phyloP scores from a whole-genome alignment of 2,113 vertebrate genomes.

The Sporophila hypoxantha region DNA sequence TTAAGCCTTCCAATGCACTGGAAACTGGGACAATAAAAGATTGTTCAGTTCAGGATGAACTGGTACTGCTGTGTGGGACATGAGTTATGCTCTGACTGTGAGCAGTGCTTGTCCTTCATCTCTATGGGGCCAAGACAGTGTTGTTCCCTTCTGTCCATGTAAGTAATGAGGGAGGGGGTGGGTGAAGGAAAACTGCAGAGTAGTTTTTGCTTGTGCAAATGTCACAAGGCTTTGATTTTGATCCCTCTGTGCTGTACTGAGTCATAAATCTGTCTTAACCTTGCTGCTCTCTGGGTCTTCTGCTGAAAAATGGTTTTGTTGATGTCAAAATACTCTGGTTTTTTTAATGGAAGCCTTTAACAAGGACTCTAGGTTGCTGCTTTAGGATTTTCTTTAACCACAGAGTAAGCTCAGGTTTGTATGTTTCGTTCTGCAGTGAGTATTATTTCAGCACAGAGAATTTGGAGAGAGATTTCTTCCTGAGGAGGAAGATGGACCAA shows the following conservation, averaged over 20 bases:
- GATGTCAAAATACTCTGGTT: background rate
- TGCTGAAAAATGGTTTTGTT: background rate
- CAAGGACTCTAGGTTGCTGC: background rate
- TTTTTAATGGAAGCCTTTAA: background rate
- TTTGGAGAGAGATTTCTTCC: slow-evolving; percentile 93
- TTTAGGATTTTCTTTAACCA: background rate
- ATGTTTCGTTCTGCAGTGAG: slow-evolving; percentile 72
- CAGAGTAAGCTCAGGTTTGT: background rate
- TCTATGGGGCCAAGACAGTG: background rate
- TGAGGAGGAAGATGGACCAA: slow-evolving; percentile 92
- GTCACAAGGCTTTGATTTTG: background rate
- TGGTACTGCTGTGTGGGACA: background rate
- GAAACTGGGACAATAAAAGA: background rate
- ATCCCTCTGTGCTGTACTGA: background rate
- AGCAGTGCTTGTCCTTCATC: slow-evolving; percentile 25
- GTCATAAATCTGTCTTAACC: background rate
- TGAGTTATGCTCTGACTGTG: background rate
- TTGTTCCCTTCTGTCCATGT: slow-evolving; percentile 17
- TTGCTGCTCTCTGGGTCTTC: background rate
- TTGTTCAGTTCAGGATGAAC: background rate
- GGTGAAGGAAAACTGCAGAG: background rate
- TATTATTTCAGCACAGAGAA: slow-evolving; percentile 98
- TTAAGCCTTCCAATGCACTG: background rate
- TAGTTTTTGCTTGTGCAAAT: background rate
- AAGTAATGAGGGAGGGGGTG: slow-evolving; percentile 12